Base-by-base conservation (phyloP, 2,113 vertebrate genomes). In the Carettochelys insculpta region DNA sequence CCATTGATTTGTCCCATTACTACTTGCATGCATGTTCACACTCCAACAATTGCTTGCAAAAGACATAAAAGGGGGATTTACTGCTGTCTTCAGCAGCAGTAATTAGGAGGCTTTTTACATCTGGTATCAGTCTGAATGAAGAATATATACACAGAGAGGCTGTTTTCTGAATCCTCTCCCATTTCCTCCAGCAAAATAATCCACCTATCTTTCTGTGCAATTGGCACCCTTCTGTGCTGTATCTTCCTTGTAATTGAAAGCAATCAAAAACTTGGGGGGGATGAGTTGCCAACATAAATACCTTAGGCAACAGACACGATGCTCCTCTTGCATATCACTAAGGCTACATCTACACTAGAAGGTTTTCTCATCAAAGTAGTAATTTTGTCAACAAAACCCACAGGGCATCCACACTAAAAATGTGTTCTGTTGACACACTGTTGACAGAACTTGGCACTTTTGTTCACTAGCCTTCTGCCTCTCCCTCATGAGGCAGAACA, bases 81-180 rank as follows among this genome's bases (percentile, higher is more conserved):
- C 82, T 95, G 92, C 86, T 83, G 88, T 54, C 78, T 94, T 77
- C 53, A 83, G 92, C 80, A 78, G 75, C 47, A 50, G 19, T 75
- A 83, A 95, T 94, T 82, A 93, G 85, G 88, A 95, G 8, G 58
- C 16, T 91, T 88, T 94, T 86, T 84, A 76, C 88, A 92, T 90
- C 92, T 85, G 92, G 94, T 83, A 90, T 48, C 85, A 83, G 82
- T 86, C 45, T 24, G 76, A 0, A 0, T 25, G 78, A 76, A 0
- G 8, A 87, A 3, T 31, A 38, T 9, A 3, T 65, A 91, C 77
- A 78, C 53, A 71, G 22, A 61, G 38, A 25, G 76, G 38, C 34
- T 9, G 1, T 41, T 96, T 27, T 85, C 83, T 54, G 71, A 82
- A 82, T 82, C 0, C 83, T 41, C 71, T 58, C 24, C 53, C 0